Evolutionary conservation across 92 coral and sea anemone genomes (phyloP).

Genomic region (Metridium senile): DNA sequence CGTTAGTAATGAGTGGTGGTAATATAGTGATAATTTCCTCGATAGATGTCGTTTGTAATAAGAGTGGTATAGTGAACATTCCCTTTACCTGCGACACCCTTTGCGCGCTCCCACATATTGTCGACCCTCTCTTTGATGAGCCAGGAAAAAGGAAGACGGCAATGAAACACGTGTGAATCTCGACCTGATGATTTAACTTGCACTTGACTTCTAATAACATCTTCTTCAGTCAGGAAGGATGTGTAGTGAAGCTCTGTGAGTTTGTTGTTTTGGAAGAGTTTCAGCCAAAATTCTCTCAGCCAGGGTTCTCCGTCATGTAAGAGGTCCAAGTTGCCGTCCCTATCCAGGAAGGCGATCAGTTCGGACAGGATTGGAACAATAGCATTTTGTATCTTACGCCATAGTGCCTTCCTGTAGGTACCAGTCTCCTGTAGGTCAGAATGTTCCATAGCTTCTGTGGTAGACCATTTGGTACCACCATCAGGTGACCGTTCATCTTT

Average conservation of each 20-base stretch:
- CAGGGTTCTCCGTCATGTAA: conserved; percentile 41
- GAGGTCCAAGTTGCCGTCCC: conserved; percentile 72
- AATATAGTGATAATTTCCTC: too few relatives aligned
- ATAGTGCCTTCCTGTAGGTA: conserved; percentile 85
- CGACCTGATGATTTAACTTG: conserved; percentile 68
- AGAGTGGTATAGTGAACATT: too few relatives aligned
- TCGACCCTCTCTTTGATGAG: conserved; percentile 65
- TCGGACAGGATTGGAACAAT: conserved; percentile 82
- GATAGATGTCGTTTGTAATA: too few relatives aligned
- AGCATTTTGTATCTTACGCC: conserved; percentile 78
- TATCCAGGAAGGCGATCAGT: conserved; percentile 69
- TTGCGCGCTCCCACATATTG: conserved; percentile 56
- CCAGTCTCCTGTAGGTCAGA: conserved; percentile 73
- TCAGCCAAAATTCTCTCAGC: conserved; percentile 64
- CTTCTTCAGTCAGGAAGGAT: conserved; percentile 53
- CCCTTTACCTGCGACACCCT: conserved; percentile 61
- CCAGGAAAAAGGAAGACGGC: conserved; percentile 85
- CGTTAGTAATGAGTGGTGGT: too few relatives aligned
- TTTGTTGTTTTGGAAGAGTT: conserved; percentile 43
- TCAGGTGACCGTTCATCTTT: conserved; percentile 60
- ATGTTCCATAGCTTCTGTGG: conserved; percentile 63
- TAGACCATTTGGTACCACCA: conserved; percentile 62
- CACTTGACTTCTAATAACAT: conserved; percentile 57
- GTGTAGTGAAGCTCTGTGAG: conserved; percentile 64
- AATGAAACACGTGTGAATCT: conserved; percentile 55